A percentile compares a stretch with the other conserved stretches of the same genome.
These are phyloP conservation scores for Menidia menidia DNA, from an alignment of 2,797 vertebrate genomes.

Conservation along the genomic window DNA sequence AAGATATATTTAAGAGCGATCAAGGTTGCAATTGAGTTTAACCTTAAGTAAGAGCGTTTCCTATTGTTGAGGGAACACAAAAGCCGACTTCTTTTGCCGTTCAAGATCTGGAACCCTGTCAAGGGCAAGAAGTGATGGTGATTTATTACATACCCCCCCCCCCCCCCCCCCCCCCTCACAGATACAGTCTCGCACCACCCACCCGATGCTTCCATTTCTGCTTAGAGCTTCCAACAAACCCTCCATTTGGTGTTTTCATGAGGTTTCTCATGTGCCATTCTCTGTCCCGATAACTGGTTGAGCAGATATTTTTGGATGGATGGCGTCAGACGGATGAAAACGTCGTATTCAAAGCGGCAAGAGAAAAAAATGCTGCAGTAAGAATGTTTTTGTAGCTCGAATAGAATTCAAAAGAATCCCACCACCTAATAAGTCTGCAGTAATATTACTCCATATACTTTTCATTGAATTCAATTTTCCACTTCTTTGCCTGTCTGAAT, in stretches of 20 bases:
- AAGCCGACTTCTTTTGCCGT: constrained; percentile 62
- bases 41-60: constrained; percentile 67
- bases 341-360: neutral
- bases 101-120: constrained; percentile 66
- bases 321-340: neutral
- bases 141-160: constrained; percentile 26
- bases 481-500: too few relatives aligned
- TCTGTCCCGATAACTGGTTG: constrained; percentile 6
- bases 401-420: too few relatives aligned
- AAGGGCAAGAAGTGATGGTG: constrained; percentile 64
- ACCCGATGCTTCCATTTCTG: neutral
- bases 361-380: neutral
- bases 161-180: neutral
- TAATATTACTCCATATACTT: too few relatives aligned
- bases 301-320: neutral
- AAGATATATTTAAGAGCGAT: constrained; percentile 55
- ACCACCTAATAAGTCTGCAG: too few relatives aligned
- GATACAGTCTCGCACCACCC: neutral
- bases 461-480: too few relatives aligned
- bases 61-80: constrained; percentile 77
- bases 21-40: constrained; percentile 70
- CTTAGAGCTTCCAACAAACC: neutral
- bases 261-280: constrained; percentile 8
- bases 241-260: constrained; percentile 6
- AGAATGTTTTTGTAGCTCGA: too few relatives aligned